Percentiles rank a stretch among this genome's conserved stretches.
These are phyloP conservation scores for Chelonia mydas DNA, from an alignment of 2,797 vertebrate species.

Conservation along the genomic window DNA sequence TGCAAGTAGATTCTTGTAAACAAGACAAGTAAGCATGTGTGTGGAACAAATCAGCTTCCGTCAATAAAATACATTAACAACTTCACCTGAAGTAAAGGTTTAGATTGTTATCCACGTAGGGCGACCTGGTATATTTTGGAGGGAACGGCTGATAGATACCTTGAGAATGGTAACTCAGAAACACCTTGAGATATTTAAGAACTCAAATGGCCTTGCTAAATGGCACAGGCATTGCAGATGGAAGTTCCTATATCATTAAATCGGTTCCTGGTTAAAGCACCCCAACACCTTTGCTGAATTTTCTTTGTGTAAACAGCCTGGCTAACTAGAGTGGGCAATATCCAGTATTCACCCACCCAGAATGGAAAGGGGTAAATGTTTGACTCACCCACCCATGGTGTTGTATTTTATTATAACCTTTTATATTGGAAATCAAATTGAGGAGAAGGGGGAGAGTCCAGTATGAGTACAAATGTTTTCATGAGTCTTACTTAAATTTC, in stretches of 20 bases:
- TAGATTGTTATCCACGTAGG: background rate
- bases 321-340: background rate
- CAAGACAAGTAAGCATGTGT: background rate
- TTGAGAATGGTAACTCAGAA: background rate
- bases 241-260: background rate
- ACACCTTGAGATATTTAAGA: background rate
- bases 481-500: too few relatives aligned
- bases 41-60: background rate
- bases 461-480: too few relatives aligned
- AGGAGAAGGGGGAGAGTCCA: background rate
- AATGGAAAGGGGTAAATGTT: background rate
- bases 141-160: background rate
- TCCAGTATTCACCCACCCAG: background rate
- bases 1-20: background rate
- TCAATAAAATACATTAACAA: background rate
- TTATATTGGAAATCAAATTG: too few relatives aligned
- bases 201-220: background rate
- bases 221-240: rapidly evolving
- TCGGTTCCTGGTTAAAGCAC: background rate
- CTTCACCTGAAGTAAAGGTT: background rate
- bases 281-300: background rate
- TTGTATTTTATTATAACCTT: background rate
- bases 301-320: background rate
- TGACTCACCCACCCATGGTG: background rate
- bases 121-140: background rate